A percentile compares a stretch with the other conserved stretches of the same genome.
phyloP scores from a whole-genome alignment of 2,888 invertebrate species.

The Eupsilia transversa region DNA sequence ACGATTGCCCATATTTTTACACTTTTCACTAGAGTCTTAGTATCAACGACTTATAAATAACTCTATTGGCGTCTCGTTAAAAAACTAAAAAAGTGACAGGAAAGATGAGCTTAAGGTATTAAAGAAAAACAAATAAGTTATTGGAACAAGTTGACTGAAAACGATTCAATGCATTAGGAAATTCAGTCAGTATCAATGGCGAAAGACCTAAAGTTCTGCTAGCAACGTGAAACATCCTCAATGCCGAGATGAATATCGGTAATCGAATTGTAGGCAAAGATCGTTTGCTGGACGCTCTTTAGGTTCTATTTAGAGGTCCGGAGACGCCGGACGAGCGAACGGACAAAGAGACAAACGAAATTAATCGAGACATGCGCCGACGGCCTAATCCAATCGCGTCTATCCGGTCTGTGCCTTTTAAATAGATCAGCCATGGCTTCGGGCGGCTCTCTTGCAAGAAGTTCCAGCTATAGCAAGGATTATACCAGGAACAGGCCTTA shows the following conservation, averaged over 20 bases:
- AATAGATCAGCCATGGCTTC: conserved; percentile 71
- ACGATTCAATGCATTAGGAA: conserved; percentile 25
- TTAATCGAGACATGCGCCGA: conserved; percentile 87
- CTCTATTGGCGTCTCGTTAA: conserved; percentile 19
- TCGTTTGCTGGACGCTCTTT: conserved; percentile 82
- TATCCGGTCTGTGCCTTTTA: conserved; percentile 77
- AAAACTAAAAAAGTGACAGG: background rate
- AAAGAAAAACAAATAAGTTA: background rate
- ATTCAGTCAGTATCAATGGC: conserved; percentile 2
- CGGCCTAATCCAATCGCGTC: conserved; percentile 83
- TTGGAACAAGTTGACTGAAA: background rate
- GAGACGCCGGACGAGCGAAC: conserved; percentile 70
- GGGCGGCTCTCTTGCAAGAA: conserved; percentile 64
- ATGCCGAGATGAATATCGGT: conserved; percentile 76
- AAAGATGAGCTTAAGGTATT: background rate
- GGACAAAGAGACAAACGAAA: conserved; percentile 89
- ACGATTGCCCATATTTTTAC: conserved; percentile 20
- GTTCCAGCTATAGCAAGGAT: conserved; percentile 42
- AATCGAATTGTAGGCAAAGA: conserved; percentile 85
- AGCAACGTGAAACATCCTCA: conserved; percentile 29
- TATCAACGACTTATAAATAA: conserved; percentile 22
- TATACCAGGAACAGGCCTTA: conserved; percentile 31
- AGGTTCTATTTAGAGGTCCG: conserved; percentile 77
- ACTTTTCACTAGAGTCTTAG: conserved; percentile 16
- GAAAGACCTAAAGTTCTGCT: conserved; percentile 21